Evolutionary conservation across 2,888 invertebrate species (phyloP), one percentile per base, ranked within the genome.

Genomic region (Corbicula japonica): DNA sequence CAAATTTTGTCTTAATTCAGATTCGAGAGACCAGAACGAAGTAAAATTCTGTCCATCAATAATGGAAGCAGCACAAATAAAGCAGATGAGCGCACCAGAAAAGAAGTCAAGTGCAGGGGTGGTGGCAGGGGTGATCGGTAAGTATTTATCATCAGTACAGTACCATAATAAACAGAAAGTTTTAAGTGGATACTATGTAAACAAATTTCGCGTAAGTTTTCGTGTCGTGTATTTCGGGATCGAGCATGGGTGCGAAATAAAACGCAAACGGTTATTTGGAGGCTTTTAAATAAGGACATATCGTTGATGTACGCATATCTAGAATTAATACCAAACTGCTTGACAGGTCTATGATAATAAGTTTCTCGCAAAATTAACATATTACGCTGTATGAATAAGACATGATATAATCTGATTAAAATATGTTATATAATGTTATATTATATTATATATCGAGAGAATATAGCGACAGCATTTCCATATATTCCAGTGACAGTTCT

Each of bases 41-140:
- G 76, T 63, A 10, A 32, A 58, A 10, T 80, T 80, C 48, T 80
- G 80, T 65, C 80, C 80, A 15, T 38, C 69, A 18, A 80, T 80
- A 15, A 6, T 63, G 21, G 50, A 32, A 12, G 76, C 76, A 2
- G 50, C 52, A 23, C 18, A 2, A 2, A 32, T 35, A 38, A 54
- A 50, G 23, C 23, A 66, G 10, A 18, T 8, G 30, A 23, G 15
- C 5, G 3, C 52, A 18, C 23, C 44, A 21, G n/a, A 15, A 1
- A 8, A 26, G 4, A n/a, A 52, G 8, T 72, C 76, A 1, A 32
- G 41, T 8, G n/a, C 26, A 1, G 76, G 76, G 10, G 10, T 73
- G 3, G 73, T 73, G 4, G 65, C 61, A 15, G 80, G 80, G 12
- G 32, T 73, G 10, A 65, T 76, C 46, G 66, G 80, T 76, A 68